Conservation (phyloP, 1,140 invertebrate species). For the Euborellia annulipes region DNA sequence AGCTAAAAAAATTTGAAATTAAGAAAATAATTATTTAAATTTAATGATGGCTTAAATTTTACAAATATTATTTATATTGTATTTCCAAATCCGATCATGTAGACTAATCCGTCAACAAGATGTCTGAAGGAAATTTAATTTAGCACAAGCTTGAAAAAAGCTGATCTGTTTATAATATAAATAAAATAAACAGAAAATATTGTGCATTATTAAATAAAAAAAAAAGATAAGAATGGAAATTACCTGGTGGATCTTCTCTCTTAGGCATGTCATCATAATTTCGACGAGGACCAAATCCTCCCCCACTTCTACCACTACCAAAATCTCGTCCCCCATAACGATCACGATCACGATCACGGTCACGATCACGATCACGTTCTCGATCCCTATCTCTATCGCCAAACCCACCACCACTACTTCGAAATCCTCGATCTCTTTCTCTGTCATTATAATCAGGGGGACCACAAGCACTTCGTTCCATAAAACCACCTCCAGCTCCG, state of each 20-base stretch:
- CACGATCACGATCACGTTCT: slow-evolving; percentile 11
- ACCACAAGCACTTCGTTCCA: slow-evolving; percentile 12
- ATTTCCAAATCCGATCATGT: background rate
- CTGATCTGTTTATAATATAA: too few species aligned
- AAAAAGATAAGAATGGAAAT: slow-evolving; percentile 6
- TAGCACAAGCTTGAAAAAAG: too few species aligned
- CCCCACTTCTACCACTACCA: slow-evolving; percentile 21
- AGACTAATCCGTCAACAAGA: too few species aligned
- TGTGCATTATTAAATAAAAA: background rate
- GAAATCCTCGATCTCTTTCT: slow-evolving; percentile 17
- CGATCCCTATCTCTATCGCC: background rate
- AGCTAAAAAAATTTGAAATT: slow-evolving; percentile 14
- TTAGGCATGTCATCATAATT: slow-evolving; percentile 20
- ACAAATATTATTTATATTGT: background rate
- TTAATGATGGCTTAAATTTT: background rate
- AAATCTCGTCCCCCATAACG: slow-evolving; percentile 18
- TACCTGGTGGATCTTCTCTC: slow-evolving; percentile 9
- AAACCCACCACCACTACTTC: slow-evolving; percentile 14
- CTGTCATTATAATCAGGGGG: slow-evolving; percentile 10
- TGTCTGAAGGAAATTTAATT: too few species aligned
- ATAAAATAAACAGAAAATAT: background rate
- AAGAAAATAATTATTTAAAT: background rate
- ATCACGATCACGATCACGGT: slow-evolving; percentile 14
- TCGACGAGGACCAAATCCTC: slow-evolving; percentile 23
- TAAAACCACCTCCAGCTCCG: slow-evolving; percentile 17